phyloP scores from a whole-genome alignment of 1,140 invertebrate genomes.

The Neocloeon triangulifer region DNA sequence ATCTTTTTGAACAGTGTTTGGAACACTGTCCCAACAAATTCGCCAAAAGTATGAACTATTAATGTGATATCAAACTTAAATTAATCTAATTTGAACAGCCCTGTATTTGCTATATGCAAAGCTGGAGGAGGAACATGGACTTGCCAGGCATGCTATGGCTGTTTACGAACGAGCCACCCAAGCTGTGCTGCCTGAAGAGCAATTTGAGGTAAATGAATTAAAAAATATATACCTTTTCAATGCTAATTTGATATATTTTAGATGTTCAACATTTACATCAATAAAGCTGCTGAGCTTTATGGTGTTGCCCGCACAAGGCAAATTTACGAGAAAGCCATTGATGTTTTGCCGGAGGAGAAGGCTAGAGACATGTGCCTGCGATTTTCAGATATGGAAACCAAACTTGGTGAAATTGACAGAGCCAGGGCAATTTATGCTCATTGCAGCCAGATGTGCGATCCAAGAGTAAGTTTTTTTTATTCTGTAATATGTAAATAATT shows the following conservation, averaged over 20 bases:
- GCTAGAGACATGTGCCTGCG: slow-evolving; percentile 89
- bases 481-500: too few relatives aligned
- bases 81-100: slow-evolving; percentile 21
- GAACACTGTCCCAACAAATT: slow-evolving; percentile 88
- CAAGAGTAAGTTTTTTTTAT: slow-evolving; percentile 44
- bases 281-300: slow-evolving; percentile 93
- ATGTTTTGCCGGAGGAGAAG: slow-evolving; percentile 71
- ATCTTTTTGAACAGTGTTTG: slow-evolving; percentile 97
- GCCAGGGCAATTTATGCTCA: slow-evolving; percentile 93
- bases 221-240: too few relatives aligned
- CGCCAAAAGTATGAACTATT: slow-evolving; percentile 45
- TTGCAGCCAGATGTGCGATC: slow-evolving; percentile 98
- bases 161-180: slow-evolving; percentile 90
- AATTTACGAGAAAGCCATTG: slow-evolving; percentile 97
- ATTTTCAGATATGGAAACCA: slow-evolving; percentile 95
- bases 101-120: slow-evolving; percentile 95
- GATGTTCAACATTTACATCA: slow-evolving; percentile 98
- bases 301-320: slow-evolving; percentile 87
- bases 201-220: slow-evolving; percentile 69
- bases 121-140: slow-evolving; percentile 92
- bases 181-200: slow-evolving; percentile 76
- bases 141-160: slow-evolving; percentile 91
- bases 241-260: slow-evolving; percentile 13
- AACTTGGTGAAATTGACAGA: slow-evolving; percentile 92
- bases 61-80: neutral